phyloP scores from a whole-genome alignment of 2,888 invertebrate species.

The Sepiola atlantica region DNA sequence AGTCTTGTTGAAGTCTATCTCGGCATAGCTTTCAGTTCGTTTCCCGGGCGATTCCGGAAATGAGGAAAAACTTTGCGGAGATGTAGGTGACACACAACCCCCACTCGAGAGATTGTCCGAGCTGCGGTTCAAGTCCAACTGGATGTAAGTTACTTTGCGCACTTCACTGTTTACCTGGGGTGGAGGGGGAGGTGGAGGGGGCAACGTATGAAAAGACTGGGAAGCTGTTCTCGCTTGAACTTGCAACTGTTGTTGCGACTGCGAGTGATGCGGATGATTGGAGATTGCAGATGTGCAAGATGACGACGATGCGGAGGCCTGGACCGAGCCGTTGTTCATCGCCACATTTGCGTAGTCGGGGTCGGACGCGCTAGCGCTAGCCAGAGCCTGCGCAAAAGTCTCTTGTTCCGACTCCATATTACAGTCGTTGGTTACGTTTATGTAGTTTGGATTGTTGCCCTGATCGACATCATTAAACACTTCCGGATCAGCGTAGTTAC shows the following conservation, averaged over 20 bases:
- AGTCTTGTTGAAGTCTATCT: constrained; percentile 95
- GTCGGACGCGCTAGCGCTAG: neutral
- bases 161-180: constrained; percentile 48
- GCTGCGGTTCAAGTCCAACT: constrained; percentile 63
- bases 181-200: neutral
- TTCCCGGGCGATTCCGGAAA: constrained; percentile 66
- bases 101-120: constrained; percentile 55
- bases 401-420: constrained; percentile 51
- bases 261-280: neutral
- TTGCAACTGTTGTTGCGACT: constrained; percentile 24
- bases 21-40: constrained; percentile 82
- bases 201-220: neutral
- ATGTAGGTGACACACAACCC: constrained; percentile 59
- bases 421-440: constrained; percentile 62
- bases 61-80: constrained; percentile 61
- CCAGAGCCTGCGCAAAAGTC: neutral
- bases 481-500: constrained; percentile 58
- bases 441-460: constrained; percentile 59
- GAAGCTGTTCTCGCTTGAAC: constrained; percentile 41
- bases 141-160: constrained; percentile 65
- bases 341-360: constrained; percentile 53
- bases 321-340: constrained; percentile 43
- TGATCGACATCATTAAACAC: constrained; percentile 58
- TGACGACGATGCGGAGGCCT: constrained; percentile 41
- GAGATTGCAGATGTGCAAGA: neutral